Conservation (phyloP, 1,140 invertebrate genomes). For the Dendroctonus ponderosae region DNA sequence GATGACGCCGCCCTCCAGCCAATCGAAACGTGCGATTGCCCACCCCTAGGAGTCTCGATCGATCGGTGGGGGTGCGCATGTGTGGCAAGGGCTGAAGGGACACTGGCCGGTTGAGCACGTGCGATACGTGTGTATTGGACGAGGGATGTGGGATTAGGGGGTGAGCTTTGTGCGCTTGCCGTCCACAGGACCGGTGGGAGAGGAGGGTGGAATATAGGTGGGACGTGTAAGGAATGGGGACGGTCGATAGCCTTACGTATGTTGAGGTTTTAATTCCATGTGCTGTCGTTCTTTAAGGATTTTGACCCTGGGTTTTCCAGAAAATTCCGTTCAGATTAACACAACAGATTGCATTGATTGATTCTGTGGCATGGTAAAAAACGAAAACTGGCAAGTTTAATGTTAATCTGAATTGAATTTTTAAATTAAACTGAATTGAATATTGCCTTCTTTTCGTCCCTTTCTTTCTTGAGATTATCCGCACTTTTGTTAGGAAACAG, state of each 20-base stretch:
- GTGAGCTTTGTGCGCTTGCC: conserved; percentile 20
- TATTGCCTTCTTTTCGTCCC: too few relatives aligned
- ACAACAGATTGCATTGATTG: too few relatives aligned
- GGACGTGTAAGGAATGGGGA: conserved; percentile 1
- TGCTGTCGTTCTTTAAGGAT: too few relatives aligned
- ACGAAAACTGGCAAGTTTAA: too few relatives aligned
- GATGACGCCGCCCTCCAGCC: conserved; percentile 46
- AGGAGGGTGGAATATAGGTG: conserved; percentile 9
- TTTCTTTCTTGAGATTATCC: too few relatives aligned
- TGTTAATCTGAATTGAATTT: too few relatives aligned
- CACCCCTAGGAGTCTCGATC: conserved; percentile 23
- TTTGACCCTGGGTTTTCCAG: too few relatives aligned
- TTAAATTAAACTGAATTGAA: too few relatives aligned
- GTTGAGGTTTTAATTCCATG: too few relatives aligned
- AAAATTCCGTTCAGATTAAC: too few relatives aligned
- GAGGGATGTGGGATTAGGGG: conserved; percentile 19
- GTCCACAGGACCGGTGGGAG: not conserved
- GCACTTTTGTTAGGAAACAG: too few relatives aligned
- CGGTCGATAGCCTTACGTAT: conserved; percentile 14
- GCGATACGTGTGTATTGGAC: conserved; percentile 30
- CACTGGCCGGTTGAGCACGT: conserved; percentile 30
- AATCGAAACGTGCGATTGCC: conserved; percentile 34
- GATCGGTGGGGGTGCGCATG: conserved; percentile 14
- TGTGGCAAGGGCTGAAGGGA: conserved; percentile 20
- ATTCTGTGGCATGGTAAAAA: too few relatives aligned